Conservation (phyloP, 2,797 vertebrate genomes). For the Malacoctenus gilli region DNA sequence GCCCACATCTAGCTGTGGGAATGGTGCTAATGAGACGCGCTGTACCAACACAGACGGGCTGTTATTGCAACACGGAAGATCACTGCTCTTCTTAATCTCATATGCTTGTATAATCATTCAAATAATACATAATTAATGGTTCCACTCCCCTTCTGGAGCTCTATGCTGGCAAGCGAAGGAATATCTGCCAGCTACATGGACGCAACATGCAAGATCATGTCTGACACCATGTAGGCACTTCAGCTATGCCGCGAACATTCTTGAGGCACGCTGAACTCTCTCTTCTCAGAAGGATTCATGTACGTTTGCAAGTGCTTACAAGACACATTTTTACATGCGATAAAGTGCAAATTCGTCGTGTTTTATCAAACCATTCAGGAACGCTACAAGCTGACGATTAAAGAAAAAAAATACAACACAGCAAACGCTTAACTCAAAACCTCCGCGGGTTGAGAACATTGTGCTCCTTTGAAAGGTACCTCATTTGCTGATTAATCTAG, state of each 20-base stretch:
- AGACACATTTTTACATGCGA: background rate
- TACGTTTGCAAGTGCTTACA: conserved; percentile 6
- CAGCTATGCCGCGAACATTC: conserved; percentile 46
- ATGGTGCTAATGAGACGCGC: conserved; percentile 70
- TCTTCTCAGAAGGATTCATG: conserved; percentile 31
- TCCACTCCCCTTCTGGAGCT: conserved; percentile 59
- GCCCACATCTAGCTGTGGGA: conserved; percentile 74
- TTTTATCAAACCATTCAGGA: too few relatives aligned
- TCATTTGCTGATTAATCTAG: conserved; percentile 64
- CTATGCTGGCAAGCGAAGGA: conserved; percentile 44
- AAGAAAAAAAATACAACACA: background rate
- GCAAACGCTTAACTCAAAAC: conserved; percentile 17
- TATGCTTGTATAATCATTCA: conserved; percentile 75
- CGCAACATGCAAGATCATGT: conserved; percentile 59
- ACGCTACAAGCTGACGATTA: background rate
- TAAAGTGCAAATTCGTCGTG: too few relatives aligned
- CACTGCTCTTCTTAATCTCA: conserved; percentile 64
- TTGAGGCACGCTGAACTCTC: conserved; percentile 25
- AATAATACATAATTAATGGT: conserved; percentile 74
- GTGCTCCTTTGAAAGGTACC: conserved; percentile 31
- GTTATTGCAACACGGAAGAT: conserved; percentile 71
- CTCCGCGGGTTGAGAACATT: conserved; percentile 25
- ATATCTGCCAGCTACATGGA: conserved; percentile 47
- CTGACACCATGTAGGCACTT: conserved; percentile 55
- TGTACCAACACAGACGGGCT: conserved; percentile 65